phyloP scores from a whole-genome alignment of 2,113 vertebrate genomes.

The Phoenicopterus ruber region DNA sequence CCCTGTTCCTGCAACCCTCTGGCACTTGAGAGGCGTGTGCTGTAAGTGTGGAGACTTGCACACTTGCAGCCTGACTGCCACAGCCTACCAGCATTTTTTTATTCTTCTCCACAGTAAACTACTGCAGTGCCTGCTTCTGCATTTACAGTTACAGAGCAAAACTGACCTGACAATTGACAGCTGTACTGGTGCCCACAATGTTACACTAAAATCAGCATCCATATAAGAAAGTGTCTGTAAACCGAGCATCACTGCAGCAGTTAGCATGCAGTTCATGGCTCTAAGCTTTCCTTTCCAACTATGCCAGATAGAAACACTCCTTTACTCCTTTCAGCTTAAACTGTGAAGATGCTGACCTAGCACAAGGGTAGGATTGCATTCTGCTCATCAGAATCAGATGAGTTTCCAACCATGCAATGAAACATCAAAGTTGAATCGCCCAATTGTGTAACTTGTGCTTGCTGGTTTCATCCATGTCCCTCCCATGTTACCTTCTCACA shows the following conservation, averaged over 20 bases:
- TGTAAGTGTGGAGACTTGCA: background rate
- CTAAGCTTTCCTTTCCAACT: background rate
- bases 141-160: background rate
- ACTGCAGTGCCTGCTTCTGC: background rate
- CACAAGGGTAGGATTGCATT: background rate
- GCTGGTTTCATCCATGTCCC: background rate
- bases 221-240: background rate
- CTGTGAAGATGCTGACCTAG: background rate
- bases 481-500: background rate
- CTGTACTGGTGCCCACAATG: background rate
- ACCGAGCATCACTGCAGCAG: background rate
- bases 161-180: background rate
- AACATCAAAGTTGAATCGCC: background rate
- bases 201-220: background rate
- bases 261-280: background rate
- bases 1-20: background rate
- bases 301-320: background rate
- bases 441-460: background rate
- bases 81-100: background rate
- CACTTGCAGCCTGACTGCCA: background rate
- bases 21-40: background rate
- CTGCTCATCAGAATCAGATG: background rate
- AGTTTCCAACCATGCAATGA: background rate
- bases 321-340: background rate
- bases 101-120: background rate